Evolutionary conservation across 2,888 invertebrate genomes (phyloP), one percentile per base, ranked within the genome.

Genomic region (Melipona beecheii): DNA sequence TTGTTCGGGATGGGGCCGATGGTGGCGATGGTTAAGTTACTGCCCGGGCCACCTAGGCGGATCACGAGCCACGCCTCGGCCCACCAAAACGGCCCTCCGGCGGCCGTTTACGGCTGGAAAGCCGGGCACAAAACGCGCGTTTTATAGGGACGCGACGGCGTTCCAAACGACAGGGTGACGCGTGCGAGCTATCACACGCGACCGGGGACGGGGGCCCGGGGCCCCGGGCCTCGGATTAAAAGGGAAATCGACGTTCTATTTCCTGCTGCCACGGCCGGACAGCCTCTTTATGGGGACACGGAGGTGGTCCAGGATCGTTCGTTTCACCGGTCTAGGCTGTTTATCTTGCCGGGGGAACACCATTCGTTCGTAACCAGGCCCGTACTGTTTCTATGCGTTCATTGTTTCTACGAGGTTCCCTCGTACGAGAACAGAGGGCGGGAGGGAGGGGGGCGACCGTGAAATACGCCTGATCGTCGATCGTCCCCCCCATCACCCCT

Each of bases 1-100:
- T 92, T 92, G 91, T 92, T 92, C 92, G 88, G 43, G 88, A 92
- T 92, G 89, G 91, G 88, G 90, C 84, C 87, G 92, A 88, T 92
- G 92, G 91, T 91, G 92, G 91, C 85, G 84, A 71, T 75, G 84
- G 83, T 90, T 92, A 91, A 92, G 92, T 92, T 91, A 92, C 86
- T 84, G 90, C 84, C 82, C 84, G 87, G 92, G 91, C 92, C 92
- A 92, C 92, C 92, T 92, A 92, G 90, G 88, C 81, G 81, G 91
- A 81, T 80, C 86, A 75, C 68, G 83, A 56, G 85, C 87, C 90
- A 86, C 84, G 87, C 90, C 90, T 90, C 83, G 85, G 81, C 81
- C 89, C 86, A 88, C 85, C 84, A 69, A 88, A 87, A 88, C 85
- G 75, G 74, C 82, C 84, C 82, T 87, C 11, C 43, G 43, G 78